Base-by-base conservation (phyloP, 1,140 invertebrate genomes). In the Solen grandis region DNA sequence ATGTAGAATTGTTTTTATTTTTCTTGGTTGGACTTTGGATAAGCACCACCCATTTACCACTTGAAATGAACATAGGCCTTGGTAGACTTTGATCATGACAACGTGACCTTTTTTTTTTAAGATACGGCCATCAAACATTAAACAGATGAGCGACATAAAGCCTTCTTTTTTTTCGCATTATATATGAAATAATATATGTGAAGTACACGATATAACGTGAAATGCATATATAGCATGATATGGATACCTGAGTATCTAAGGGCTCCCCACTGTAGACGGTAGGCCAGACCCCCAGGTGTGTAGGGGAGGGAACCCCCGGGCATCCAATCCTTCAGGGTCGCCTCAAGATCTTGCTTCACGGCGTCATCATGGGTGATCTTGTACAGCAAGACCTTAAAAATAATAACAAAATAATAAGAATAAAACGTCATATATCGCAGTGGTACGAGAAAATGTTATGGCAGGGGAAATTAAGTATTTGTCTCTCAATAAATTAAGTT, bases 231-330 rank as follows among this genome's bases (percentile, higher is more conserved):
- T n/a, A 46, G 41, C 41, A 10, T 8, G 41, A 46, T 46, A 8
- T 46, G 41, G 10, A 25, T 66, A 88, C 88, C 84, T 75, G 89
- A 65, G 66, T 90, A 90, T 83, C 89, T 70, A 1, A 89, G 80
- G 0, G 88, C 54, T 10, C 88, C 89, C 88, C 88, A 90, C 31
- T 85, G 65, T 16, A 41, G 22, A 14, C 86, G 79, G 38, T 74
- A 89, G 16, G 87, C 88, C 73, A 90, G 73, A 3, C 89, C 89
- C 35, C 83, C 77, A 0, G 88, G 88, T 1, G 85, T 89, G 72
- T 89, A 87, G 31, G 80, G 75, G 5, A 89, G 59, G 3, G 65
- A 29, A 14, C 88, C 88, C 14, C 88, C 88, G 2, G 88, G 88
- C 81, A 88, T 80, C 88, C 88, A 90, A 19, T 85, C 52, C 1